phyloP scores from a whole-genome alignment of 92 coral and sea anemone species.

The Phymanthus crucifer region DNA sequence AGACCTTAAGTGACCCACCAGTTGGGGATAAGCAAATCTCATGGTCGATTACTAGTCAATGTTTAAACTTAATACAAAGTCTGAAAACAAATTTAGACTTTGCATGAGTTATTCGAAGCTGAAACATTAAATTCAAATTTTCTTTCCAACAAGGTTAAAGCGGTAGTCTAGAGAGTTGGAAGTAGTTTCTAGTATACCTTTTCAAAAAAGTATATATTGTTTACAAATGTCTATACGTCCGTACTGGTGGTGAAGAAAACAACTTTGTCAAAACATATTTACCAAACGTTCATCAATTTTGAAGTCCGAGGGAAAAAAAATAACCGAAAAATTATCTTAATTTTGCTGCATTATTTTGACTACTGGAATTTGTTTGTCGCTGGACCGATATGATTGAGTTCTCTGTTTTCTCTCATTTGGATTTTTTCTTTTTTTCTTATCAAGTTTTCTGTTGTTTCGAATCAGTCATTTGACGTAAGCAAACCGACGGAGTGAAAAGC shows the following conservation, averaged over 20 bases:
- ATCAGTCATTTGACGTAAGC: conserved; percentile 1
- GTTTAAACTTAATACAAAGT: no score
- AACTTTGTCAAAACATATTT: neutral
- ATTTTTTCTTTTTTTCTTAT: neutral
- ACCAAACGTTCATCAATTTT: neutral
- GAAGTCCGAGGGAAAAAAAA: neutral
- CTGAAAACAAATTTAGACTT: no score
- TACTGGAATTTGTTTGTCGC: neutral
- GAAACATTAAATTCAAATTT: no score
- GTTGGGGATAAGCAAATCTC: neutral
- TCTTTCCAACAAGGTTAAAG: no score
- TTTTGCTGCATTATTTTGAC: neutral
- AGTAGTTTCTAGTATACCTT: no score
- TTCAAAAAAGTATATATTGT: no score
- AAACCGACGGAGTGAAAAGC: neutral
- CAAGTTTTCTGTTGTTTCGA: neutral
- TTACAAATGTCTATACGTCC: neutral
- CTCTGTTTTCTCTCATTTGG: neutral
- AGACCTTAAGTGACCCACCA: neutral
- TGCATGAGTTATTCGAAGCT: no score
- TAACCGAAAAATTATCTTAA: neutral
- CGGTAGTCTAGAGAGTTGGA: no score
- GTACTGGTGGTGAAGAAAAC: neutral
- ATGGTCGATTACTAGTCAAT: no score
- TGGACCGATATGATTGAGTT: neutral